These are phyloP conservation scores for Zalophus californianus DNA, from an alignment of 2,797 vertebrate genomes.

Conservation along the genomic window DNA sequence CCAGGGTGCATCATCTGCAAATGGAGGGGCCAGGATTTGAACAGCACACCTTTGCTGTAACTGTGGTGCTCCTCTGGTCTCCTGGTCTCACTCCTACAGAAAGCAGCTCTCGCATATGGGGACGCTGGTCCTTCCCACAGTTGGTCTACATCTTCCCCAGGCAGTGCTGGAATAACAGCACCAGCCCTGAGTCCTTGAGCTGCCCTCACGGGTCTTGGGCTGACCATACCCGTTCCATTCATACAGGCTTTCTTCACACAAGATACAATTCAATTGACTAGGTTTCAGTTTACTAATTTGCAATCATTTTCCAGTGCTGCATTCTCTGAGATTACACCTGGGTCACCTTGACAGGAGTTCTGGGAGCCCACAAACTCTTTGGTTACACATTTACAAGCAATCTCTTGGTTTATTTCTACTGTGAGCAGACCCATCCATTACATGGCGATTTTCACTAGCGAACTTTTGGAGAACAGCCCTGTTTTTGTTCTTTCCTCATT, in stretches of 20 bases:
- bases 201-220: neutral
- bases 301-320: slow-evolving; percentile 35
- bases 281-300: slow-evolving; percentile 67
- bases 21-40: neutral
- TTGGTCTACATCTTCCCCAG: neutral
- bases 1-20: neutral
- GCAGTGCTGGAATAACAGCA: neutral
- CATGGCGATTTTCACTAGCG: neutral
- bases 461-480: neutral
- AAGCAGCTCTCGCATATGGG: accelerated
- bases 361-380: neutral
- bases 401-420: neutral
- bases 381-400: neutral
- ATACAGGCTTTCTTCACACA: neutral
- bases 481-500: neutral
- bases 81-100: accelerated
- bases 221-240: slow-evolving; percentile 35
- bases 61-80: accelerated
- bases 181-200: neutral
- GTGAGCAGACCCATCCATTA: neutral
- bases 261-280: slow-evolving; percentile 41
- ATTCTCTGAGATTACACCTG: neutral
- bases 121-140: neutral
- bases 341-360: slow-evolving; percentile 4
- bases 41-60: neutral